Percentiles rank a stretch among this genome's conserved stretches.
phyloP scores from a whole-genome alignment of 2,113 vertebrate genomes.

The Conger conger region DNA sequence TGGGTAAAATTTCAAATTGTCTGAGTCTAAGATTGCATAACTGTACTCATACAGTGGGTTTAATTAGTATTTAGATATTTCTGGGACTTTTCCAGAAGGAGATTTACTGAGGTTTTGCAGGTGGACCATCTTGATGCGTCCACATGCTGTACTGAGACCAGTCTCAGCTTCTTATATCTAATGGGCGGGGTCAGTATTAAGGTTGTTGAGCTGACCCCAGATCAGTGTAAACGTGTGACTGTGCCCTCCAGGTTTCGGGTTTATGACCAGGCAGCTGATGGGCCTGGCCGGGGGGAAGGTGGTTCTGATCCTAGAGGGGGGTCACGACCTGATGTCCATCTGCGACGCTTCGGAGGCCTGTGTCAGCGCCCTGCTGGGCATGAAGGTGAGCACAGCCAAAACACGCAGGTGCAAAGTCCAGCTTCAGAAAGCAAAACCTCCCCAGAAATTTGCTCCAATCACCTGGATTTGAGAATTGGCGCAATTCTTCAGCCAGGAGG shows the following conservation, averaged over 20 bases:
- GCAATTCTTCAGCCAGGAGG: neutral
- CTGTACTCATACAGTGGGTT: no score
- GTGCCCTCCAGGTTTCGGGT: conserved; percentile 80
- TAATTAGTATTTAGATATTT: no score
- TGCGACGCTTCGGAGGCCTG: conserved; percentile 90
- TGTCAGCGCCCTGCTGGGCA: conserved; percentile 83
- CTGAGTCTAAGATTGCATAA: no score
- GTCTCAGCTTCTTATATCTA: neutral
- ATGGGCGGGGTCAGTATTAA: neutral
- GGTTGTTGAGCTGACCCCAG: neutral
- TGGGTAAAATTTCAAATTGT: no score
- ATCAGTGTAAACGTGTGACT: neutral
- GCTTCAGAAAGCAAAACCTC: no score
- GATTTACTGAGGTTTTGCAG: no score
- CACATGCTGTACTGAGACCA: neutral
- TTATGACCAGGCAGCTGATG: conserved; percentile 92
- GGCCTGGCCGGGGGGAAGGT: conserved; percentile 81
- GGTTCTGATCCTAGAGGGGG: conserved; percentile 85
- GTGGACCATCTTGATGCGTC: neutral
- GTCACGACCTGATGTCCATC: conserved; percentile 86
- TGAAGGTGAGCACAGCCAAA: conserved; percentile 73
- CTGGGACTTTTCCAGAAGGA: no score
- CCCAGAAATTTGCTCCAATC: neutral
- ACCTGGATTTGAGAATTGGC: no score
- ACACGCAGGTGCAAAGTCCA: neutral